Evolutionary conservation across 1,140 invertebrate genomes (phyloP), one percentile per base, ranked within the genome.

Genomic region (Drosophila pectinifera): DNA sequence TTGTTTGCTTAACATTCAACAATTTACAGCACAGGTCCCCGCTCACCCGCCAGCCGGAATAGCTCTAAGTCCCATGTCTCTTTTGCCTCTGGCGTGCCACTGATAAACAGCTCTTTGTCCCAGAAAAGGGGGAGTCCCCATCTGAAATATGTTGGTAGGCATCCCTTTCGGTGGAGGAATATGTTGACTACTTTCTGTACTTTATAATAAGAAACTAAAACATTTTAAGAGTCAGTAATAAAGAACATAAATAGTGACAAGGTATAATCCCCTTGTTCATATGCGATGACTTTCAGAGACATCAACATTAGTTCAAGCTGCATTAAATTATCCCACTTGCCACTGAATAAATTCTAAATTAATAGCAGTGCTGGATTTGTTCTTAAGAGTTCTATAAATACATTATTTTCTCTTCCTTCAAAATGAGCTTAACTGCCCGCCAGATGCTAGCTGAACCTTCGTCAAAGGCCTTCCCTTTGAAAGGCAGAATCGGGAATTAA

Each of bases 1-100:
- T 54, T 78, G 76, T 78, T 82, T 62, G 69, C 59, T 45, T 64
- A 81, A 78, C 64, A 70, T 78, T 78, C 64, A 81, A 82, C 64
- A 75, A 74, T 78, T 63, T 61, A 22, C 46, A 65, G 42, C 42
- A 49, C 22, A 28, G n/a, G 3, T 26, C 14, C 26, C 28, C 28
- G 13, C 20, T 20, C n/a, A 11, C 34, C 41, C 13, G 3, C 11
- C 18, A n/a, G 18, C 11, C 39, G 13, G 38, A 22, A 22, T 24
- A 65, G 26, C 6, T 41, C 24, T 61, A 38, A 57, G 70, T 58
- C 41, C 38, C 65, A 45, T 54, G 56, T 65, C 28, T 54, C 39
- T 36, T 26, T 49, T 45, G 62, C 80, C 70, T 42, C 56, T 42
- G 74, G 79, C 58, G 54, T 81, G 56, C 70, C 64, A 74, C 72